Conservation (phyloP, 1,140 invertebrate species). For the Bemisia tabaci region DNA sequence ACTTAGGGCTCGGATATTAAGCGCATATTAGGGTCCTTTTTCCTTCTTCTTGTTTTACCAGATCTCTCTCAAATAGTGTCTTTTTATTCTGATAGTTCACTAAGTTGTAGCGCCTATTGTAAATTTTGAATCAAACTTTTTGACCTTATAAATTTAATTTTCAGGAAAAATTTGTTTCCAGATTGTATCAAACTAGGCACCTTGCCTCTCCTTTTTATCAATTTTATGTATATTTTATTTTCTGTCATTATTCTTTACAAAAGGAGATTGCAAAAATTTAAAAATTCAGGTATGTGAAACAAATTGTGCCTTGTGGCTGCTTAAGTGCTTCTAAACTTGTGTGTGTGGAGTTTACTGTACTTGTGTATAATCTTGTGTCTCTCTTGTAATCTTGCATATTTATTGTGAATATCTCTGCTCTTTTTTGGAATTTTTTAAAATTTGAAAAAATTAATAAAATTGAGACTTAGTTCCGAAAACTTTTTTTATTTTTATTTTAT, state of each 20-base stretch:
- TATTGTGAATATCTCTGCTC: neutral
- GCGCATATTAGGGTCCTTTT: too few species aligned
- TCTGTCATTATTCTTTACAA: neutral
- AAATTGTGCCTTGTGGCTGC: too few species aligned
- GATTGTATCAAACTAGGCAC: neutral
- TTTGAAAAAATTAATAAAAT: neutral
- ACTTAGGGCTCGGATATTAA: too few species aligned
- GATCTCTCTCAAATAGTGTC: too few species aligned
- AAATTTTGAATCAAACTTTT: too few species aligned
- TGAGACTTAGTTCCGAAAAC: neutral
- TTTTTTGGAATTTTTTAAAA: neutral
- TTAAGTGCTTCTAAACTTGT: too few species aligned
- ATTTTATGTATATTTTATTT: neutral
- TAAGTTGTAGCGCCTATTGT: too few species aligned
- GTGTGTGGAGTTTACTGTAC: neutral
- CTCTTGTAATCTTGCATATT: neutral
- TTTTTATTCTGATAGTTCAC: too few species aligned
- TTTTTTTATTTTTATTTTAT: neutral
- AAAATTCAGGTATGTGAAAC: neutral
- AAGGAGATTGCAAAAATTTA: neutral
- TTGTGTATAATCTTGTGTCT: neutral
- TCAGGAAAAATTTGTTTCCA: too few species aligned
- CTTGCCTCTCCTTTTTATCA: neutral
- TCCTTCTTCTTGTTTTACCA: too few species aligned
- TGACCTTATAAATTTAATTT: too few species aligned